Conservation (phyloP, 2,113 vertebrate genomes). For the Crotalus viridis region DNA sequence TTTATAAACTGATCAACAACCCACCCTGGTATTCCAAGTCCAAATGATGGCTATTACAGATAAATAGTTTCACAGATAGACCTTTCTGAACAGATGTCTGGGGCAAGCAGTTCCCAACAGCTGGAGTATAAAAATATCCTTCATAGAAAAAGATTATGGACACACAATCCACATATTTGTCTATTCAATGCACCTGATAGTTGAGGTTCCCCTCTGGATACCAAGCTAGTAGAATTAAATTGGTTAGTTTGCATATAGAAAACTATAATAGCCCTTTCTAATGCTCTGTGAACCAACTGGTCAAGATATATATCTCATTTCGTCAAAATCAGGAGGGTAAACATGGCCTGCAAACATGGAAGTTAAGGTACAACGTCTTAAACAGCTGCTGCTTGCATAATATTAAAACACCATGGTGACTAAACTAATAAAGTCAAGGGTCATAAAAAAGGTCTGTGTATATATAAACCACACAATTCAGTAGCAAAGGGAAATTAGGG, state of each 20-base stretch:
- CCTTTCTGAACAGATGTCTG: background rate
- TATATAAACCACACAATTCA: constrained; percentile 46
- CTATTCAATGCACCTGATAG: constrained; percentile 23
- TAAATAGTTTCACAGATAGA: background rate
- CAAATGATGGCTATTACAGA: background rate
- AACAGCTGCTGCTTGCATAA: constrained; percentile 69
- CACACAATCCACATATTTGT: constrained; percentile 32
- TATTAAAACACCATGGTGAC: constrained; percentile 69
- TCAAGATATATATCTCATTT: constrained; percentile 42
- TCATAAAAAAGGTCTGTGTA: constrained; percentile 31
- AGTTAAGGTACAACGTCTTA: constrained; percentile 52
- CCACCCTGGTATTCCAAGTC: background rate
- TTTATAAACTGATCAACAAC: background rate
- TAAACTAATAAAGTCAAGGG: constrained; percentile 58
- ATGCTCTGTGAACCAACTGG: constrained; percentile 44
- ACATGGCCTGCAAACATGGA: constrained; percentile 67
- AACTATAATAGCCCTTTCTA: background rate
- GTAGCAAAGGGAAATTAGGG: constrained; percentile 65
- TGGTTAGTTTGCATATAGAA: constrained; percentile 36
- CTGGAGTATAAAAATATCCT: background rate
- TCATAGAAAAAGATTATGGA: constrained; percentile 21
- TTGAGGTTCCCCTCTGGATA: constrained; percentile 7
- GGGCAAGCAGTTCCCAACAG: background rate
- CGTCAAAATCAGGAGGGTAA: constrained; percentile 60
- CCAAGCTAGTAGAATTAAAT: constrained; percentile 34